Percentiles rank a stretch among this genome's conserved stretches.
These are phyloP conservation scores for Plotosus lineatus DNA, from an alignment of 2,113 vertebrate genomes.

Conservation along the genomic window DNA sequence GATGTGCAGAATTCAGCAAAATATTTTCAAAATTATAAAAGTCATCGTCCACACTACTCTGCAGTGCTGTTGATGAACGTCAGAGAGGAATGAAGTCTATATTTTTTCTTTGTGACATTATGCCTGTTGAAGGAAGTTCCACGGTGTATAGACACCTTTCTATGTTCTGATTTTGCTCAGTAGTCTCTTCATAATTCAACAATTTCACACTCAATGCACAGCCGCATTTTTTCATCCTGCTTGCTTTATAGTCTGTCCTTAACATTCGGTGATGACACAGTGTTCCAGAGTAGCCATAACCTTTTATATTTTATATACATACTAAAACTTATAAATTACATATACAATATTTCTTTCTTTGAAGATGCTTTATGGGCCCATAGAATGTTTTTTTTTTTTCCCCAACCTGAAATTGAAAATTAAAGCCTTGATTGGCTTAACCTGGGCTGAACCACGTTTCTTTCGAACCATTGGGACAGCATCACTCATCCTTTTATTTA, in stretches of 20 bases:
- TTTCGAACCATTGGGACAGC: background rate
- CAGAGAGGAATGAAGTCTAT: background rate
- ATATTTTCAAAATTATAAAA: background rate
- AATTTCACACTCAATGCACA: conserved; percentile 7
- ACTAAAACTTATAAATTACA: background rate
- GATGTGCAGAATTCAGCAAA: background rate
- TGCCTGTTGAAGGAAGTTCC: background rate
- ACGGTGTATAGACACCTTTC: no score
- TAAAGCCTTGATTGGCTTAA: background rate
- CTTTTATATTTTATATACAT: background rate
- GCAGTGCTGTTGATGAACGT: background rate
- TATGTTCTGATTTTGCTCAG: background rate
- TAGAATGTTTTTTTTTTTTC: conserved; percentile 52
- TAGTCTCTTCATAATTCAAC: background rate
- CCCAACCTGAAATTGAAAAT: conserved; percentile 53
- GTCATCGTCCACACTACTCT: background rate
- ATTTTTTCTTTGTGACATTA: background rate
- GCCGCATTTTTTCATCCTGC: conserved; percentile 1
- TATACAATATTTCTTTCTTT: background rate
- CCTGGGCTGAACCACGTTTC: background rate
- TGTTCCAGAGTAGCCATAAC: background rate
- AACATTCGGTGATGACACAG: background rate
- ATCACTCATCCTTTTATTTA: conserved; percentile 22
- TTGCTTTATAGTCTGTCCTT: background rate
- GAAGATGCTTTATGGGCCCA: conserved; percentile 25